phyloP scores from a whole-genome alignment of 2,888 invertebrate genomes.

The Drosophila planitibia region DNA sequence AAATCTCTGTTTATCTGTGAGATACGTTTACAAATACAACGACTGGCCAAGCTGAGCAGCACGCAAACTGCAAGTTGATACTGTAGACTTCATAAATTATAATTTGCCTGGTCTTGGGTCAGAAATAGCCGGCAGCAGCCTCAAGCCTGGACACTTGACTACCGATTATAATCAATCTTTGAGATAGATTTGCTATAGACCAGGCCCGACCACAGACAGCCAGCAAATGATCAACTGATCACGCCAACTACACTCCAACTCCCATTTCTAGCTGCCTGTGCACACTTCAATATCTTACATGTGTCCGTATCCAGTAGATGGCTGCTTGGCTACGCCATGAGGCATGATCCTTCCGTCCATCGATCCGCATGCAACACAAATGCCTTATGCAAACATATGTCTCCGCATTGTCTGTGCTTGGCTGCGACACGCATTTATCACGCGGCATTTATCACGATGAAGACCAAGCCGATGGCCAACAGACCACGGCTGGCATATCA shows the following conservation, averaged over 20 bases:
- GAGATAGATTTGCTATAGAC: constrained; percentile 68
- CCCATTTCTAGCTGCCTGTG: constrained; percentile 43
- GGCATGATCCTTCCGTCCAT: constrained; percentile 31
- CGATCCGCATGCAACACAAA: constrained; percentile 46
- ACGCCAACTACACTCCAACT: constrained; percentile 33
- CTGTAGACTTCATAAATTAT: constrained; percentile 79
- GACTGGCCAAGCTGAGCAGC: constrained; percentile 12
- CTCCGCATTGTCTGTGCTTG: constrained; percentile 74
- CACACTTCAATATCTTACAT: constrained; percentile 60
- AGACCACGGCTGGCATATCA: constrained; percentile 66
- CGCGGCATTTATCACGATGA: constrained; percentile 72
- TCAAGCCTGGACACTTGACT: constrained; percentile 79
- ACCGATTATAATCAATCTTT: constrained; percentile 84
- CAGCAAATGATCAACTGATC: constrained; percentile 46
- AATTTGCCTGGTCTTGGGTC: constrained; percentile 64
- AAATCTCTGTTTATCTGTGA: constrained; percentile 32
- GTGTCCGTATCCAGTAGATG: constrained; percentile 65
- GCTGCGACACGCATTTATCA: constrained; percentile 78
- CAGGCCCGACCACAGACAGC: constrained; percentile 40
- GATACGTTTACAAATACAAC: constrained; percentile 38
- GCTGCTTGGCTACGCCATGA: constrained; percentile 54
- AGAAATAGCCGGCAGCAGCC: constrained; percentile 71
- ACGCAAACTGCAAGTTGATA: constrained; percentile 70
- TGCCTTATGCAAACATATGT: constrained; percentile 73
- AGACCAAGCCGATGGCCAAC: constrained; percentile 24